Conservation (phyloP, 92 coral and sea anemone species). For the Metridium senile region DNA sequence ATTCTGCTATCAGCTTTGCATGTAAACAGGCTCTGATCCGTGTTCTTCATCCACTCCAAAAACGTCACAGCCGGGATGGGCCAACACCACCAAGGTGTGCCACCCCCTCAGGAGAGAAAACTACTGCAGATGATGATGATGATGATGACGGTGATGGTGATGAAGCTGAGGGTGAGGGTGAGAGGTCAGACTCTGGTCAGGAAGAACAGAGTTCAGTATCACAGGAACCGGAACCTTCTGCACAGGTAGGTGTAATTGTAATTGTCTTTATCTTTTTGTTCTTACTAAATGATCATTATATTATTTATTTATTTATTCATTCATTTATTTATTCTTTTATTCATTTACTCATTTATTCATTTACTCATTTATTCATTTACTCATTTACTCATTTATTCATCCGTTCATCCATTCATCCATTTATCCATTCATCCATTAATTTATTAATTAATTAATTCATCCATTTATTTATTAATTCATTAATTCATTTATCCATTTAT, state of each 20-base stretch:
- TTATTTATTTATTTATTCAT: no score
- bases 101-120: constrained; percentile 73
- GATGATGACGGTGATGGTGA: constrained; percentile 79
- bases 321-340: no score
- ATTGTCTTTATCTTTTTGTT: background rate
- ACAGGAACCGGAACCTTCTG: constrained; percentile 33
- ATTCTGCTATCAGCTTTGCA: constrained; percentile 87
- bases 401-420: no score
- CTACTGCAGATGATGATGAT: constrained; percentile 77
- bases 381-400: background rate
- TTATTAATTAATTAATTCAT: no score
- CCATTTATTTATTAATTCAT: no score
- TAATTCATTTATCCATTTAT: no score
- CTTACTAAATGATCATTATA: background rate
- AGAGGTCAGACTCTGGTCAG: constrained; percentile 39
- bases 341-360: background rate
- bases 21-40: constrained; percentile 93
- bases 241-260: constrained; percentile 36
- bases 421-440: no score
- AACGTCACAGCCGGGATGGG: constrained; percentile 63
- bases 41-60: constrained; percentile 77
- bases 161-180: constrained; percentile 77
- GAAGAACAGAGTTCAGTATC: constrained; percentile 46
- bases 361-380: background rate
- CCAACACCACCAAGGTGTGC: constrained; percentile 73